Percentiles rank a stretch among this genome's conserved stretches.
phyloP scores from a whole-genome alignment of 2,113 vertebrate species.

The Myiagra hebetior region DNA sequence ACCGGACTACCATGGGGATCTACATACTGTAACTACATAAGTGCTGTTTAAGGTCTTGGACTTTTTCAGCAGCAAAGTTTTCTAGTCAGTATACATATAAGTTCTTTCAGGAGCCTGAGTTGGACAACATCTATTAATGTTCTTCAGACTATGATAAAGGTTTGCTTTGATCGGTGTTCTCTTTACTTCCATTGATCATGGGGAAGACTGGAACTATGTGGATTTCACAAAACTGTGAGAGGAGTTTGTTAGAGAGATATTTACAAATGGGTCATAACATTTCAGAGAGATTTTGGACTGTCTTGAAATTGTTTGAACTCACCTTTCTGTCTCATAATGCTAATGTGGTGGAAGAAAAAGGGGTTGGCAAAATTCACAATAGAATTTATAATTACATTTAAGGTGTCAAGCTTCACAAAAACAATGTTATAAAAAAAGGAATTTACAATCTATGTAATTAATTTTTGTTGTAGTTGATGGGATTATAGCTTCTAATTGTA shows the following conservation, averaged over 20 bases:
- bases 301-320: not conserved
- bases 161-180: not conserved
- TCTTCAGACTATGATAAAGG: not conserved
- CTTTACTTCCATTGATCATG: not conserved
- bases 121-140: not conserved
- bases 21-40: not conserved
- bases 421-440: not conserved
- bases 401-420: not conserved
- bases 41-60: not conserved
- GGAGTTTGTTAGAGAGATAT: not conserved
- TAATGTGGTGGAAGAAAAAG: not conserved
- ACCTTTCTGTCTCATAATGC: not conserved
- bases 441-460: not conserved
- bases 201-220: not conserved
- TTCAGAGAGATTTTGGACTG: not conserved
- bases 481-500: constrained; percentile 43
- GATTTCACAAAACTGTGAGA: not conserved
- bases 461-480: not conserved
- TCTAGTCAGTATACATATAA: not conserved
- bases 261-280: not conserved
- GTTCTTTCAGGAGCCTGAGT: not conserved
- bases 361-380: not conserved
- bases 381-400: not conserved
- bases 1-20: not conserved
- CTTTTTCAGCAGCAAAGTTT: not conserved